Evolutionary conservation across 2,113 vertebrate species (phyloP).

Genomic region (Phoenicopterus ruber): DNA sequence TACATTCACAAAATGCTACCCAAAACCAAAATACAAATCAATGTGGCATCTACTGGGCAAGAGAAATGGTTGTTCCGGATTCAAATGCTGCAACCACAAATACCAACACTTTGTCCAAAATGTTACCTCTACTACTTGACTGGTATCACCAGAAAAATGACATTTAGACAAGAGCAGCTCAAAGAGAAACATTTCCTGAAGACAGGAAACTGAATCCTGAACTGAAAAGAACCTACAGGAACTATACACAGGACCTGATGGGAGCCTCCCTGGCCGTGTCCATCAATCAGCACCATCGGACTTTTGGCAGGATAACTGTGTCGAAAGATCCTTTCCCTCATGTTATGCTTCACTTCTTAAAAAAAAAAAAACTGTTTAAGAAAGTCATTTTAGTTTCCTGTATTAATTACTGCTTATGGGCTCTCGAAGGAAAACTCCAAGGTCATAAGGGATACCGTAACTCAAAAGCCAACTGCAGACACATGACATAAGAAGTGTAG

Average conservation of each 20-base stretch:
- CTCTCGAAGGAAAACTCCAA: not conserved
- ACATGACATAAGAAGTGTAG: not conserved
- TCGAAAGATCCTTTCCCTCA: not conserved
- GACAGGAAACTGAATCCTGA: not conserved
- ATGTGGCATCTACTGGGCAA: not conserved
- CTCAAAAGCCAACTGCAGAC: not conserved
- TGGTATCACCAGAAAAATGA: not conserved
- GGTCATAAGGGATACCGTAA: not conserved
- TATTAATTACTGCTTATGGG: not conserved
- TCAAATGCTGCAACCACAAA: not conserved
- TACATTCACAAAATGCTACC: not conserved
- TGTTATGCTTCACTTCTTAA: not conserved
- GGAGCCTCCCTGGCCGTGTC: not conserved
- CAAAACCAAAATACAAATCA: not conserved
- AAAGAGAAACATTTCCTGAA: not conserved
- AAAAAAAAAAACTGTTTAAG: not conserved
- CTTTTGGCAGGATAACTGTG: not conserved
- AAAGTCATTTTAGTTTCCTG: not conserved
- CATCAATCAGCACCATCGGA: accelerated
- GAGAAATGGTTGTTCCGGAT: not conserved
- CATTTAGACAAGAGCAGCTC: not conserved
- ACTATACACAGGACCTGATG: not conserved
- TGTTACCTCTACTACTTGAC: not conserved
- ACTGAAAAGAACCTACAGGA: not conserved
- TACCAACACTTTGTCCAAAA: not conserved